phyloP scores from a whole-genome alignment of 2,113 vertebrate genomes.

The Pyxicephalus adspersus region DNA sequence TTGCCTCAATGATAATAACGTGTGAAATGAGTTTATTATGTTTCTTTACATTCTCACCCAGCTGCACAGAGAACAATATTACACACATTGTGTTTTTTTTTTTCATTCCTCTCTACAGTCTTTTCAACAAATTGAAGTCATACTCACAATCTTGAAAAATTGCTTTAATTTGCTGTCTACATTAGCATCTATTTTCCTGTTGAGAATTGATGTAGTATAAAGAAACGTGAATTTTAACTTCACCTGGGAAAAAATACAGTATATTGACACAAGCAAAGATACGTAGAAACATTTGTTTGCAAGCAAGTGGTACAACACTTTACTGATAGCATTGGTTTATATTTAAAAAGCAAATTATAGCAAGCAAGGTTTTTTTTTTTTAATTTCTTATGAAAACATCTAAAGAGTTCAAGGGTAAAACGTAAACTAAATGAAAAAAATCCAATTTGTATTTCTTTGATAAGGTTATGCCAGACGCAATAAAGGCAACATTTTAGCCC shows the following conservation, averaged over 20 bases:
- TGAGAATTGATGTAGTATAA: slow-evolving; percentile 22
- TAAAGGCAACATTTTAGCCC: too few species aligned
- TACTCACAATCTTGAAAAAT: slow-evolving; percentile 21
- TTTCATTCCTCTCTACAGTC: not conserved
- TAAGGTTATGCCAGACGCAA: too few species aligned
- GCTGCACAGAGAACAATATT: not conserved
- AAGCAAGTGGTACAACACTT: not conserved
- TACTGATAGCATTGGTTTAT: not conserved
- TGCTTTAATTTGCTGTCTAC: slow-evolving; percentile 33
- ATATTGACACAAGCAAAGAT: slow-evolving; percentile 10
- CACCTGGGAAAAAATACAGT: slow-evolving; percentile 13
- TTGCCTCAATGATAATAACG: slow-evolving; percentile 9
- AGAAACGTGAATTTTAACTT: slow-evolving; percentile 1
- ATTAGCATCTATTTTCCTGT: slow-evolving; percentile 43
- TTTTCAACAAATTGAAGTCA: slow-evolving; percentile 20
- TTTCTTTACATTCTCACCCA: not conserved
- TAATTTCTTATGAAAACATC: too few species aligned
- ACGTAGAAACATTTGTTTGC: slow-evolving; percentile 9
- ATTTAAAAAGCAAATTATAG: not conserved
- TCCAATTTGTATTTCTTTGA: too few species aligned
- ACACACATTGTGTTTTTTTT: not conserved
- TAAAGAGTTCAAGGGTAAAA: too few species aligned
- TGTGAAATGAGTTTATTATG: not conserved
- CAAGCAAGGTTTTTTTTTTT: too few species aligned
- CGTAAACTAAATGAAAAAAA: too few species aligned